Base-by-base conservation (phyloP, 1,140 invertebrate genomes). In the Lepidurus apus region DNA sequence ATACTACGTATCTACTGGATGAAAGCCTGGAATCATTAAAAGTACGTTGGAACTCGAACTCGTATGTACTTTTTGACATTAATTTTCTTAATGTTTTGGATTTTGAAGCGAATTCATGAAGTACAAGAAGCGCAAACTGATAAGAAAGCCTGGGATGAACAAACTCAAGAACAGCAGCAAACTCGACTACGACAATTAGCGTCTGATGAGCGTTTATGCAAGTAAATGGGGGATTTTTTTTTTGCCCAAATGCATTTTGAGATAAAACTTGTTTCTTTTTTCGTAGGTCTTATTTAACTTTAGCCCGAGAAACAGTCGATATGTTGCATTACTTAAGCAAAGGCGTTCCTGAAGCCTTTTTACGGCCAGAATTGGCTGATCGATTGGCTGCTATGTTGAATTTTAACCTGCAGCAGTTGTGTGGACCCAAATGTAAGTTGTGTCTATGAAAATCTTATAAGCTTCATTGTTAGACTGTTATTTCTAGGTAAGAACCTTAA, bases 241-340 rank as follows among this genome's bases (percentile, higher is more conserved):
- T 45, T 42, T 34, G n/a, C 21, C 21, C 5, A 21, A 13, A 10
- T 7, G 8, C 34, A 77, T 43, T 13, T 78, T 11, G 11, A 21
- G 26, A 74, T 10, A 74, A 65, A 65, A 65, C 1, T 79, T 80
- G 73, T 79, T 78, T 42, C 81, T 78, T 75, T 80, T 77, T 13
- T 81, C 88, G 85, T 82, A 85, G 89, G 78, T 98, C 95, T 0
- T 99, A 98, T 86, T 88, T 99, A 75, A 97, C 96, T 9, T 86
- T 99, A 42, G 97, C 96, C 26, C 91, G 92, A 80, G 97, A 99
- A 84, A 99, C 97, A 7, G 96, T 99, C 74, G 95, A 98, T 82
- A 97, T 99, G 95, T 95, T 99, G 85, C 93, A 98, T 84, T 98
- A 98, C 86, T 87, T 99, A 75, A 98, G 97, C 7, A 91, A 93